Base-by-base conservation (phyloP, 2,113 vertebrate genomes). In the Turnix velox region DNA sequence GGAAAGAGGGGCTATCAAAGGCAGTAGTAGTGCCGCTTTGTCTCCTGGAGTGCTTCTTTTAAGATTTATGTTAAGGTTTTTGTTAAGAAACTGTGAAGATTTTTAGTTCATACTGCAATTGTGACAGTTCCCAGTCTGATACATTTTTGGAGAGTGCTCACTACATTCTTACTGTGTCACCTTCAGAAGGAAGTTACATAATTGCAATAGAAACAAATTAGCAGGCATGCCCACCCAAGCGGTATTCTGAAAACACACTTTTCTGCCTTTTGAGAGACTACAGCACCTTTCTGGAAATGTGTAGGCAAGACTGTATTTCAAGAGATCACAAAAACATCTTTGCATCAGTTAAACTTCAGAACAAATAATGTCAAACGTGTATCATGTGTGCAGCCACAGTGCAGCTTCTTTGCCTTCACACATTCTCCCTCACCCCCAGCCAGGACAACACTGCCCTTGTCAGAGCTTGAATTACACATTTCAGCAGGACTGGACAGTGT, bases 251-350 rank as follows among this genome's bases (percentile, higher is more conserved):
- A 65, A 65, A 27, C 2, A 5, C 45, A 6, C 14, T 74, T 81
- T 49, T 62, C 39, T 40, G 77, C 87, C 52, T 69, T 48, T 77
- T 67, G 77, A 92, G 20, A 89, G 33, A 71, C 57, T 43, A 23
- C 61, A 57, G 17, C 43, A 82, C 40, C 49, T 52, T 92, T 66
- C 37, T 43, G 72, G 46, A 68, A 67, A 33, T 25, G 25, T 59
- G 54, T 86, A 90, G 83, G 93, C 91, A 96, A 96, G 51, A 84
- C 25, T 97, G 86, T 97, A 96, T 95, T 97, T 95, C 87, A 85
- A 88, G 61, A 81, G 55, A 79, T 66, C 23, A 93, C 68, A 74
- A 86, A 84, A 85, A 73, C 20, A 81, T 24, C 62, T 95, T 78
- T 63, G 6, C 27, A 84, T 57, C n/a, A 15, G 8, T 68, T 74